Conservation (phyloP, 2,888 invertebrate species). For the Torymus tubicola region DNA sequence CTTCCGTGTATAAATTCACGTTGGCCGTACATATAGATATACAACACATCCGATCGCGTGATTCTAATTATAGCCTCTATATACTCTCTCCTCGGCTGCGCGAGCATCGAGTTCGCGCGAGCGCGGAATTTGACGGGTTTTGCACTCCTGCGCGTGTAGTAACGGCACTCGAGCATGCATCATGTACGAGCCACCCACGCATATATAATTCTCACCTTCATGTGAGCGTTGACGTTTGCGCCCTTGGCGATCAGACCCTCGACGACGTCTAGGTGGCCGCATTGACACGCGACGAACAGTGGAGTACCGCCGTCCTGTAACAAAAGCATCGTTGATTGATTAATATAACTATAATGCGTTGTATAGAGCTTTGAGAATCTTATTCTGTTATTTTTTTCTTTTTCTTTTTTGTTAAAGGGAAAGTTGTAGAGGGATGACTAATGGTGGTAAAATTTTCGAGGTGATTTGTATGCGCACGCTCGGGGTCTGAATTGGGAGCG, state of each 20-base stretch:
- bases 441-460: too few species aligned
- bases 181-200: neutral
- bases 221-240: constrained; percentile 87
- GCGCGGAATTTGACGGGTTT: constrained; percentile 36
- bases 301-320: constrained; percentile 96
- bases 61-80: constrained; percentile 39
- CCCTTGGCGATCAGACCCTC: constrained; percentile 89
- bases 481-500: too few species aligned
- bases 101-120: constrained; percentile 14
- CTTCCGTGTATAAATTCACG: too few species aligned
- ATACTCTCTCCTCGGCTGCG: neutral
- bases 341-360: too few species aligned
- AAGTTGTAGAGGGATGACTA: too few species aligned
- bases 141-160: constrained; percentile 1
- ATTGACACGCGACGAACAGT: constrained; percentile 93
- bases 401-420: neutral
- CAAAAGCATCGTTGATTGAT: neutral
- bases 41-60: constrained; percentile 16
- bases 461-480: too few species aligned
- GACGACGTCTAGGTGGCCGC: constrained; percentile 92
- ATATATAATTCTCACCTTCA: constrained; percentile 81
- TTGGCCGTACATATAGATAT: too few species aligned
- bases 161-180: constrained; percentile 49
- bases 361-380: neutral
- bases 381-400: neutral